Base-by-base conservation (phyloP, 1,140 invertebrate genomes). In the Penaeus japonicus region DNA sequence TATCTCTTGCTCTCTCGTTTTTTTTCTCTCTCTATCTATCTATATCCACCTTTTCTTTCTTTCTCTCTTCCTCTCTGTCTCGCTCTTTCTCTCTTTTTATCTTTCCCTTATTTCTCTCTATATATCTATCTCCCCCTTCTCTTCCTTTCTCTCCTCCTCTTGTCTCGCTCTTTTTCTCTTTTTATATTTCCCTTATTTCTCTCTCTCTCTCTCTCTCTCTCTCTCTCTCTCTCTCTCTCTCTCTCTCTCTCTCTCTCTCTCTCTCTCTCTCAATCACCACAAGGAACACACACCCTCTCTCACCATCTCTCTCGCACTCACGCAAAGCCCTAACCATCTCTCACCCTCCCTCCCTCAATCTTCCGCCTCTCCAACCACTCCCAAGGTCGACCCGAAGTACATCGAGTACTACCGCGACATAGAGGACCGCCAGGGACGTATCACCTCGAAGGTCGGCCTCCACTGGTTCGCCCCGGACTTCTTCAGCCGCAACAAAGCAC, bases 391-490 rank as follows among this genome's bases (percentile, higher is more conserved):
- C 22, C 32, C 15, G 15, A 59, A 82, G 24, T 22, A 20, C 27
- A 30, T 32, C 65, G 65, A 27, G 24, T 27, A 27, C 24, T 32
- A 15, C 73, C 80, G 79, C 30, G 90, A 90, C 84, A 84, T 83
- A 54, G 87, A 89, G 54, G 90, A 90, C 79, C 83, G 86, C 20
- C 79, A 85, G 7, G 87, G 84, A 27, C 75, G 90, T 4, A 87
- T 90, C 27, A 90, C 90, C 65, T 87, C 87, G 22, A 87, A 18
- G n/a, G 24, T 83, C 18, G 81, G 78, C 4, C 53, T 90, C 20
- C 73, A 77, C 30, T 90, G 84, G 65, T 53, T 75, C 18, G 87
- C 90, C 7, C 90, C 90, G n/a, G 80, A 75, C 15, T 81, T 89
- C 90, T 90, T 90, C 90, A 4, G n/a, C 57, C 62, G 79, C 22